Evolutionary conservation across 37 sponge, comb jelly and placozoan species (phyloP), one percentile per base, ranked within the genome.

Genomic region (Cladorhizidae sp.): DNA sequence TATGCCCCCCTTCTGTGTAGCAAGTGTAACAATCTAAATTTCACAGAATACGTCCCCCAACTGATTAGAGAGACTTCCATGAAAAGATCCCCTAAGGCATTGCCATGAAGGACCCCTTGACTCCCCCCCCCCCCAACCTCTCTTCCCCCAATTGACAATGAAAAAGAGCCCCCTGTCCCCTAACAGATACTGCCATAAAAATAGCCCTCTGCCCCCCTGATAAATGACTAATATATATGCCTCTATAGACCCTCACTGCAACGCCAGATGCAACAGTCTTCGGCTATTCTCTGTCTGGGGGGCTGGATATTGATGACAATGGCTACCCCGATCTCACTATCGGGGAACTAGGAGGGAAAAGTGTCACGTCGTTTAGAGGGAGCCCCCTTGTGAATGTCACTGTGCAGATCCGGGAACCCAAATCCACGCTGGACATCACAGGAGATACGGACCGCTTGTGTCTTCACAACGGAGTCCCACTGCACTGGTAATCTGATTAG

Each of bases 251-350:
- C 5, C 67, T 76, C 36, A 65, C 61, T 26, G 61, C 81, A 18
- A 9, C 18, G 7, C 29, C 69, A 12, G 28, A 18, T 20, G 28
- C 64, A 26, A 55, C 22, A 0, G 41, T 20, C 1, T 91, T 91
- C 83, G 92, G 92, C 21, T 91, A 75, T 61, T 52, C 79, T 1
- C 58, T 91, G 0, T 74, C 80, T 52, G 87, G 88, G 12, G 77
- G 76, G 23, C 35, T 75, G 21, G 88, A 91, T 36, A 50, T 91
- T 86, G 92, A 91, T 36, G 45, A 63, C 72, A 91, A 91, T 61
- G 70, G 80, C 26, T 91, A 87, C 61, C 80, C 88, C 67, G 86
- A 85, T 72, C 38, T 85, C 21, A 72, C 72, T 5, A 55, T 85
- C 70, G 79, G 86, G 0, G 86, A 77, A 38, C 63, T 85, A 29